Percentiles rank a stretch among this genome's conserved stretches.
These are phyloP conservation scores for Eugnorisma glareosa DNA, from an alignment of 2,888 invertebrate genomes.

Conservation along the genomic window DNA sequence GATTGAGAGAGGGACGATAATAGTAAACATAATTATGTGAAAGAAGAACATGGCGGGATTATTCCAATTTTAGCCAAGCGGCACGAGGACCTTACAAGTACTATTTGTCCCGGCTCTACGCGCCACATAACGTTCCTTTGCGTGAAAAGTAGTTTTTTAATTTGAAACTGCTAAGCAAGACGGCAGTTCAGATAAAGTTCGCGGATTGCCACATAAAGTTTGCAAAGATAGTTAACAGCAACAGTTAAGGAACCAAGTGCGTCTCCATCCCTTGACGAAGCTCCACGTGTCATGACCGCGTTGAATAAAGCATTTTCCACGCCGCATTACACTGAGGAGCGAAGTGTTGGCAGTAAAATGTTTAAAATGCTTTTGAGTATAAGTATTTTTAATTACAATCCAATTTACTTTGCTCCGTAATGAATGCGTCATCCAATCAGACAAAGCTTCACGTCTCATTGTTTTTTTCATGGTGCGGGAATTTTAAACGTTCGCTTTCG, in stretches of 20 bases:
- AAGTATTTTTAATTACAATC: slow-evolving; percentile 21
- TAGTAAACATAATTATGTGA: background rate
- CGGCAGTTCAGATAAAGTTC: background rate
- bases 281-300: slow-evolving; percentile 14
- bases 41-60: background rate
- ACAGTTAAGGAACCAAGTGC: slow-evolving; percentile 15
- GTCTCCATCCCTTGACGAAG: background rate
- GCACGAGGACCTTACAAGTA: background rate
- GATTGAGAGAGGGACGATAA: no score
- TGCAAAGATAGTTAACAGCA: background rate
- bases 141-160: background rate
- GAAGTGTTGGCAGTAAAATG: slow-evolving; percentile 8
- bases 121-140: background rate
- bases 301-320: slow-evolving; percentile 1
- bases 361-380: slow-evolving; percentile 4
- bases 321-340: background rate
- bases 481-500: background rate
- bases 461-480: background rate
- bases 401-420: slow-evolving; percentile 5
- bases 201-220: background rate
- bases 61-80: background rate
- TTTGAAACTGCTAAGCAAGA: background rate
- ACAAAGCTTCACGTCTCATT: no score
- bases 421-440: background rate
- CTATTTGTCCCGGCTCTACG: background rate